Conservation (phyloP, 2,113 vertebrate species). For the Gnathonemus longibarbis region DNA sequence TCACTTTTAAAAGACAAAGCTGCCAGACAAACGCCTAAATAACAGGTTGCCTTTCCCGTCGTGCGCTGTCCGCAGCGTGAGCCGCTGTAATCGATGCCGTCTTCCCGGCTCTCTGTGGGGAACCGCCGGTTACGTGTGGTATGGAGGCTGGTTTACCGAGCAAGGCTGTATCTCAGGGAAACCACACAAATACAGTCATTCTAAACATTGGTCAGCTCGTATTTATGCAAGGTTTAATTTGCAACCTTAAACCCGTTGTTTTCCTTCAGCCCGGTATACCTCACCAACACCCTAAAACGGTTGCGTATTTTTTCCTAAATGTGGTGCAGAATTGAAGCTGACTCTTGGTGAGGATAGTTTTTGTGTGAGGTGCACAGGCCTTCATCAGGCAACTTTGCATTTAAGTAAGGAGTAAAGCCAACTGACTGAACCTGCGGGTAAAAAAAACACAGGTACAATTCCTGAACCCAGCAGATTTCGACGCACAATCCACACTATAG, state of each 20-base stretch:
- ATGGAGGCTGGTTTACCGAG: neutral
- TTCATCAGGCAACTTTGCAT: constrained; percentile 24
- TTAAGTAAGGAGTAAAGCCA: constrained; percentile 31
- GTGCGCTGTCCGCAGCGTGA: neutral
- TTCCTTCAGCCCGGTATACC: constrained; percentile 24
- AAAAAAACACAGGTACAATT: constrained; percentile 13
- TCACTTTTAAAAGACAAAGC: neutral
- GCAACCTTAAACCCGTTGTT: constrained; percentile 28
- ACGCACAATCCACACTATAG: neutral
- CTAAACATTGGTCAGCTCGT: constrained; percentile 22
- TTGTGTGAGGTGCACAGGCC: constrained; percentile 25
- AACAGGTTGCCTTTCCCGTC: neutral
- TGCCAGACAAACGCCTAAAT: neutral
- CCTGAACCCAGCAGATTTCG: neutral
- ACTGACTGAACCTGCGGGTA: constrained; percentile 22
- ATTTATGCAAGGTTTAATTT: constrained; percentile 23
- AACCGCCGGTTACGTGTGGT: neutral
- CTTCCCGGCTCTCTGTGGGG: neutral
- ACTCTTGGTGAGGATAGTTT: constrained; percentile 36
- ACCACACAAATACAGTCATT: constrained; percentile 1
- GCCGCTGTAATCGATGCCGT: constrained; percentile 8
- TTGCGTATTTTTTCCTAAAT: constrained; percentile 53
- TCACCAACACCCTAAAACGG: constrained; percentile 30
- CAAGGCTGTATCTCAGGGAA: neutral
- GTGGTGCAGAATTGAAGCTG: constrained; percentile 46